Evolutionary conservation across 1,140 invertebrate species (phyloP), one percentile per base, ranked within the genome.

Genomic region (Papilio machaon): DNA sequence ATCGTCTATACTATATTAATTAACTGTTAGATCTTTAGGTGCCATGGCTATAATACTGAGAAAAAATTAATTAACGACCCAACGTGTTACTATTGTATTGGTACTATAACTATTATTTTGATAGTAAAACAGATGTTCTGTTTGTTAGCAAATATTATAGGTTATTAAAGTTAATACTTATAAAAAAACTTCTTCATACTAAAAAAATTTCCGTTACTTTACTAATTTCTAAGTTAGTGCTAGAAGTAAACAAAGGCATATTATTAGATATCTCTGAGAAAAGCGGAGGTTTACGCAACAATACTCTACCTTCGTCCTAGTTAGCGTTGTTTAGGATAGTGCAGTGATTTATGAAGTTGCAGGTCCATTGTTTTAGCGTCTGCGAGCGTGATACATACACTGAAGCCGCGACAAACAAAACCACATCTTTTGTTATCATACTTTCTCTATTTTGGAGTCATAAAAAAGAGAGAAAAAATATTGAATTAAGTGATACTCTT

Each of bases 261-360:
- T 43, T 43, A 7, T 43, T 30, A 30, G 23, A 30, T 30, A 30
- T 30, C 23, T 30, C 23, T 30, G 23, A 30, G 23, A 30, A 30
- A 30, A 30, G 23, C 23, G 23, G 23, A 30, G 23, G 23, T 30
- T 30, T 2, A 23, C 47, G 54, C 47, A 49, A 77, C 58, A 77
- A 77, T 30, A 19, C 23, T 17, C 49, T 35, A 46, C 38, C 30
- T 77, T 58, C 52, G 75, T 58, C 75, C 75, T 77, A 77, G 75
- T 77, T 77, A 77, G 43, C 52, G 43, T 58, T 76, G 30, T 46
- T 13, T 54, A 17, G 23, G 23, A 30, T 52, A 35, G 54, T 78
- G 75, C 52, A 78, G 38, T 15, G 75, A 78, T 60, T 78, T 78
- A 78, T 78, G 54, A 78, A 76, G 64, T 70, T 35, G 30, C 30